phyloP scores from a whole-genome alignment of 1,140 invertebrate genomes.

The Sycophaga agraensis region DNA sequence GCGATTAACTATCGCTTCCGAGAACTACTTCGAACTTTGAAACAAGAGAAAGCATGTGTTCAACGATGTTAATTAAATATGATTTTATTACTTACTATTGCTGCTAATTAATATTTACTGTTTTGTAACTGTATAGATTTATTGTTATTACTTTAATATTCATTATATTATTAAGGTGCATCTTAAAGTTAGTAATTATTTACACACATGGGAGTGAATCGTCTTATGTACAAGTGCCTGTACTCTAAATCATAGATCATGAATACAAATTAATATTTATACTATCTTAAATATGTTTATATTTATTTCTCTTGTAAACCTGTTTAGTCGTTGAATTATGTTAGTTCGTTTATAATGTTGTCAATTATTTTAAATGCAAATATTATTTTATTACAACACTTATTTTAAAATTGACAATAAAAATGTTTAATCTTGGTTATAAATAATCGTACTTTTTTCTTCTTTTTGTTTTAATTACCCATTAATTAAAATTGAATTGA shows the following conservation, averaged over 20 bases:
- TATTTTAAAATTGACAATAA: too few relatives aligned
- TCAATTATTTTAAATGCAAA: too few relatives aligned
- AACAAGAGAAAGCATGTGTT: conserved; percentile 1
- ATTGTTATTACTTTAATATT: not conserved
- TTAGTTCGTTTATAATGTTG: too few relatives aligned
- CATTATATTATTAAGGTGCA: not conserved
- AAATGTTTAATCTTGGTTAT: too few relatives aligned
- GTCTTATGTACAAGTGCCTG: conserved; percentile 41
- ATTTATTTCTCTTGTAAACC: too few relatives aligned
- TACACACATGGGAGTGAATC: conserved; percentile 25
- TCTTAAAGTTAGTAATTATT: conserved; percentile 28
- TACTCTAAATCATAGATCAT: conserved; percentile 34
- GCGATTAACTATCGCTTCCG: not conserved
- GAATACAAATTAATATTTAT: conserved; percentile 34
- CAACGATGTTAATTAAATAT: conserved; percentile 6
- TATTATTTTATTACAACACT: too few relatives aligned
- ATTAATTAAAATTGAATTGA: too few relatives aligned
- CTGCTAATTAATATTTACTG: not conserved
- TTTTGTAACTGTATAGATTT: too few relatives aligned
- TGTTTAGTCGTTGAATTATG: too few relatives aligned
- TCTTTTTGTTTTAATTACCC: too few relatives aligned
- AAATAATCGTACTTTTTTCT: too few relatives aligned
- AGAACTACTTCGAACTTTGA: not conserved
- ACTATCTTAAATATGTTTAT: too few relatives aligned
- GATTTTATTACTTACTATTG: not conserved